phyloP scores from a whole-genome alignment of 2,888 invertebrate species.

The Entomobrya multifasciata region DNA sequence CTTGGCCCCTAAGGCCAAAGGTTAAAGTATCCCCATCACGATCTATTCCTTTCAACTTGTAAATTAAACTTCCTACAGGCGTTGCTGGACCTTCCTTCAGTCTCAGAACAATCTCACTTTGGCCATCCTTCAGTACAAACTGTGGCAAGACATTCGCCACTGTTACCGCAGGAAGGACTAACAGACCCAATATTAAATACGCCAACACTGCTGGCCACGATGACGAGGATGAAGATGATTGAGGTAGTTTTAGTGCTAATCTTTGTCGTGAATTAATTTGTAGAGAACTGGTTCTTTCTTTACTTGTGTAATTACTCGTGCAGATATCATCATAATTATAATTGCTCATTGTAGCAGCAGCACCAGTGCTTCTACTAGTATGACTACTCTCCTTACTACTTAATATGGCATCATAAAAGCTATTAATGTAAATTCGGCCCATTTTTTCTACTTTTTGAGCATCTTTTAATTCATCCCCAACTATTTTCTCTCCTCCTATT shows the following conservation, averaged over 20 bases:
- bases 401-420: constrained; percentile 69
- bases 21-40: constrained; percentile 91
- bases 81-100: constrained; percentile 94
- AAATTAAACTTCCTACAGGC: constrained; percentile 90
- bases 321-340: constrained; percentile 53
- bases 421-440: constrained; percentile 61
- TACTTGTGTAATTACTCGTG: constrained; percentile 45
- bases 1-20: constrained; percentile 90
- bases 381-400: constrained; percentile 42
- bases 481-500: constrained; percentile 31
- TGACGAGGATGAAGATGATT: too few relatives aligned
- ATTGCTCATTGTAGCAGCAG: constrained; percentile 39
- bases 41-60: constrained; percentile 90
- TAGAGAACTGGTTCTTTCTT: constrained; percentile 58
- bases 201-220: constrained; percentile 14
- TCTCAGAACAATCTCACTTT: constrained; percentile 94
- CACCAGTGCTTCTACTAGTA: constrained; percentile 29
- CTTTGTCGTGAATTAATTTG: constrained; percentile 59
- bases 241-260: constrained; percentile 31
- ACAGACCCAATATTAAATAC: constrained; percentile 34
- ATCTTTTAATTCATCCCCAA: constrained; percentile 8
- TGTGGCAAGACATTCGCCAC: constrained; percentile 89
- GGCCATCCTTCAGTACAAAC: constrained; percentile 90
- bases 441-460: constrained; percentile 49
- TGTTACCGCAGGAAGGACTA: constrained; percentile 53